These are phyloP conservation scores for Lagopus leucura DNA, from an alignment of 2,113 vertebrate genomes.

Conservation along the genomic window DNA sequence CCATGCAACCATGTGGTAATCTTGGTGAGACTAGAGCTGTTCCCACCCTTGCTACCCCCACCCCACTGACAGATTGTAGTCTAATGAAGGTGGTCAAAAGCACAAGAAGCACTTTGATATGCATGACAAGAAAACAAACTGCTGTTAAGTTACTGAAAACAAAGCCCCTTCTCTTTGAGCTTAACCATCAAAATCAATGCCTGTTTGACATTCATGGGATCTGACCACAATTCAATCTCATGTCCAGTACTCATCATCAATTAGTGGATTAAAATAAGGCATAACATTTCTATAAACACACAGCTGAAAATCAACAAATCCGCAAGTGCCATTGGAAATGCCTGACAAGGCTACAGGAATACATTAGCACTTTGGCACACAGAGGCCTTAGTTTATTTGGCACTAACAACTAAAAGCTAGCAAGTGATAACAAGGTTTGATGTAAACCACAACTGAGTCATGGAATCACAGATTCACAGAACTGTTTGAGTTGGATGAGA, in stretches of 20 bases:
- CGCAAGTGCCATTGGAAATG: neutral
- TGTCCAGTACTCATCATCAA: neutral
- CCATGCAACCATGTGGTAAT: accelerated
- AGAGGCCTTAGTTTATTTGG: neutral
- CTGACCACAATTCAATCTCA: neutral
- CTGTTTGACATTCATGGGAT: accelerated
- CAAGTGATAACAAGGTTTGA: neutral
- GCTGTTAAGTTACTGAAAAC: neutral
- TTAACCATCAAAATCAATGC: neutral
- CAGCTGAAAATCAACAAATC: neutral
- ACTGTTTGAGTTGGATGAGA: too few species aligned
- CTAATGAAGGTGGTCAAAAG: neutral
- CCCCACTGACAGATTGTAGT: neutral
- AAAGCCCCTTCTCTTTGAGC: neutral
- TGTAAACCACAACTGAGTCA: neutral
- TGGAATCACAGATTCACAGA: too few species aligned
- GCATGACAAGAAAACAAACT: accelerated
- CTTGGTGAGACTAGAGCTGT: neutral
- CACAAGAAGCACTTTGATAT: neutral
- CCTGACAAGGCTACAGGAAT: neutral
- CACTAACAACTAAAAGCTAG: neutral
- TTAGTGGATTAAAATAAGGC: neutral
- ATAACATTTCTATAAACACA: neutral
- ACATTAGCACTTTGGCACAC: neutral
- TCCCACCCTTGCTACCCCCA: neutral